Evolutionary conservation across 2,888 invertebrate species (phyloP).

Genomic region (Minunthozetes semirufus): DNA sequence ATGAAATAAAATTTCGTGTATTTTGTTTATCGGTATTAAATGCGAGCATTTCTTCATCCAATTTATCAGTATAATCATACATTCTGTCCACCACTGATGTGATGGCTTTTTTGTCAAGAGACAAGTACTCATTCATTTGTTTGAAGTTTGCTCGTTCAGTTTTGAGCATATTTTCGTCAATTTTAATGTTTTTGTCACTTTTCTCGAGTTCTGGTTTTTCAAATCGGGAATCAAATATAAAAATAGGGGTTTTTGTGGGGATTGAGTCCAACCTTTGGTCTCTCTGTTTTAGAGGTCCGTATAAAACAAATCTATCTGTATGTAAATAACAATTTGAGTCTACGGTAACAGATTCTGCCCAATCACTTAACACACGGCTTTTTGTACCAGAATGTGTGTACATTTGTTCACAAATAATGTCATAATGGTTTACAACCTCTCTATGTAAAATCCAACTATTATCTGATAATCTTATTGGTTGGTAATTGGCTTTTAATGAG

Average conservation of each 20-base stretch:
- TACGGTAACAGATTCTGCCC: neutral
- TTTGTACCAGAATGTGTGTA: neutral
- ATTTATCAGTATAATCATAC: no score
- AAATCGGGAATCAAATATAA: neutral
- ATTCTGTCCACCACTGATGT: no score
- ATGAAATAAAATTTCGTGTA: no score
- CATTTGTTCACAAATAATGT: neutral
- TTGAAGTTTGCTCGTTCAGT: no score
- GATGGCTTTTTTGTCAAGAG: no score
- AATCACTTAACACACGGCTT: neutral
- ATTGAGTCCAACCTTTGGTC: neutral
- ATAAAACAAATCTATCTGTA: neutral
- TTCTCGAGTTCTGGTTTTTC: no score
- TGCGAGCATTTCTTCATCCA: no score
- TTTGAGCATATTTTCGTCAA: no score
- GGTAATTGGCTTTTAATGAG: neutral
- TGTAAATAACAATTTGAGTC: neutral
- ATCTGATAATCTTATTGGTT: neutral
- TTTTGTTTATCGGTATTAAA: no score
- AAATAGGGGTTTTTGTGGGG: neutral
- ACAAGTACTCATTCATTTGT: no score
- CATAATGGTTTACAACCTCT: neutral
- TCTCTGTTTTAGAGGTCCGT: neutral
- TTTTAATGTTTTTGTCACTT: no score
- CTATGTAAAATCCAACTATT: conserved; percentile 1